These are phyloP conservation scores for Syrphus vitripennis DNA, from an alignment of 2,888 invertebrate species.

Conservation along the genomic window DNA sequence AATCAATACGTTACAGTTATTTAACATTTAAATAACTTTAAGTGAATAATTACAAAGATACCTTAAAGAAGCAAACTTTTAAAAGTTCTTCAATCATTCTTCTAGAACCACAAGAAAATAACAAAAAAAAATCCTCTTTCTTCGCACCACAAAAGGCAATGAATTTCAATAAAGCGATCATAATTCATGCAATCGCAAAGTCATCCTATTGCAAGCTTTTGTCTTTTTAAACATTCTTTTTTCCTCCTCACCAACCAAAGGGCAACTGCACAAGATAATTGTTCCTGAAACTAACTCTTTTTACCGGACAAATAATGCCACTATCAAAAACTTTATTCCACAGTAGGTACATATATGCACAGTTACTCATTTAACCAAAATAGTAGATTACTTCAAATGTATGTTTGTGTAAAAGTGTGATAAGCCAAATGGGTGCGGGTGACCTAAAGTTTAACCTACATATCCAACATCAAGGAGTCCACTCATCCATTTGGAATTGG, in stretches of 20 bases:
- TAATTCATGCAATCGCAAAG: constrained; percentile 23
- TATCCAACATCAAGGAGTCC: constrained; percentile 48
- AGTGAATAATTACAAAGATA: too few species aligned
- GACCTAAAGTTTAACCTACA: constrained; percentile 46
- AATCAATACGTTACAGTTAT: too few species aligned
- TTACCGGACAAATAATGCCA: neutral
- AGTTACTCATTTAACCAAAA: constrained; percentile 30
- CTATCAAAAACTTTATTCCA: neutral
- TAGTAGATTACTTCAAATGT: constrained; percentile 20
- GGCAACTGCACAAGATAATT: neutral
- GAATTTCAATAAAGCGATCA: neutral
- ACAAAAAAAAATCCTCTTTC: neutral
- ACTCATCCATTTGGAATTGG: constrained; percentile 56
- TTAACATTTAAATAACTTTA: too few species aligned
- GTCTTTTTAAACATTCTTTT: neutral
- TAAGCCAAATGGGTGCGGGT: constrained; percentile 6
- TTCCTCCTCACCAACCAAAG: neutral
- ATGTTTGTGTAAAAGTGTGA: neutral
- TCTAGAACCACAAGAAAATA: neutral
- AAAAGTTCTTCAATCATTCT: too few species aligned
- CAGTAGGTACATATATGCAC: neutral
- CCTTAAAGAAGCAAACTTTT: neutral
- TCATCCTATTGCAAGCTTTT: constrained; percentile 15
- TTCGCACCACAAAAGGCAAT: neutral
- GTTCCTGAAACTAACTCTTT: neutral